These are phyloP conservation scores for Planiliza haematocheilus DNA, from an alignment of 2,113 vertebrate genomes.

Conservation along the genomic window DNA sequence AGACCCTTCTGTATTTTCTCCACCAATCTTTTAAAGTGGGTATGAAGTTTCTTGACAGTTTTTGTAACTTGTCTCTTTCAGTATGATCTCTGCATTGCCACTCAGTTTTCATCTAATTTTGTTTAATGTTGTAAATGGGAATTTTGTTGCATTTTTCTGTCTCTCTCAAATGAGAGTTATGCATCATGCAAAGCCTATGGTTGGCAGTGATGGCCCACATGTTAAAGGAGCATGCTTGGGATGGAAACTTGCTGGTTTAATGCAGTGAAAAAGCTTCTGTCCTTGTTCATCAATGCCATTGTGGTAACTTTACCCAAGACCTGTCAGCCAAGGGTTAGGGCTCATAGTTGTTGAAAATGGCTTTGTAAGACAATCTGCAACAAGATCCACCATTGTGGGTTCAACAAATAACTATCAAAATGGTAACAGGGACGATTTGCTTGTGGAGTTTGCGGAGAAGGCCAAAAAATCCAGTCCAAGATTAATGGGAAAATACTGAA, in stretches of 20 bases:
- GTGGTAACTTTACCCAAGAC: too few relatives aligned
- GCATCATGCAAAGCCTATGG: neutral
- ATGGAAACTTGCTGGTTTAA: neutral
- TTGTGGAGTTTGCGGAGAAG: too few relatives aligned
- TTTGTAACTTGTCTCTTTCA: neutral
- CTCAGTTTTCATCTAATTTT: neutral
- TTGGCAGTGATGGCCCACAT: neutral
- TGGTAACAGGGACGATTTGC: too few relatives aligned
- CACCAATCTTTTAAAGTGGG: neutral
- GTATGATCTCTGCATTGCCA: neutral
- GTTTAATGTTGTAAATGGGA: neutral
- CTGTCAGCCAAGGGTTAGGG: too few relatives aligned
- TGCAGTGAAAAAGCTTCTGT: neutral
- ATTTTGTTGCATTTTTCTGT: too few relatives aligned
- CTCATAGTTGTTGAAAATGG: too few relatives aligned
- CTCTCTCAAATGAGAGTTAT: too few relatives aligned
- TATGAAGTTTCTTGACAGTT: neutral
- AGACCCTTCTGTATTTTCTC: neutral
- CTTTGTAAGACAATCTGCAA: too few relatives aligned
- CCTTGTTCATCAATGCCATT: neutral
- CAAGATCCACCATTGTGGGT: too few relatives aligned
- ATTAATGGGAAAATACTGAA: too few relatives aligned
- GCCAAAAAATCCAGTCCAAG: too few relatives aligned
- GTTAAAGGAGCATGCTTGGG: constrained; percentile 1
- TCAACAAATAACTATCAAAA: too few relatives aligned